These are phyloP conservation scores for Clarias laeviceps DNA, from an alignment of 2,797 vertebrate species.

Conservation along the genomic window DNA sequence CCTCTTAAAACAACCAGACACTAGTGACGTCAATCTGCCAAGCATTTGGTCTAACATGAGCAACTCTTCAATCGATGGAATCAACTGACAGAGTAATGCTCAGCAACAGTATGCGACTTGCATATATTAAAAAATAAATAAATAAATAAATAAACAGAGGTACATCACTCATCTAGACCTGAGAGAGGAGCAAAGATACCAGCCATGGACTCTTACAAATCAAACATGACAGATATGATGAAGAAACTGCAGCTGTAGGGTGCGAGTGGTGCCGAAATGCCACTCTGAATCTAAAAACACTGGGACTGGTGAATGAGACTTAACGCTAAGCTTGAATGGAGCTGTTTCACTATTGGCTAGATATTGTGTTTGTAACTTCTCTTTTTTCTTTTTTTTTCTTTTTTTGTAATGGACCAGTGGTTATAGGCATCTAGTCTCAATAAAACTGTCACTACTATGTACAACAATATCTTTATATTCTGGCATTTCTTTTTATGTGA, in stretches of 20 bases:
- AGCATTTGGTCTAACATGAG: conserved; percentile 5
- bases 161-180: not conserved
- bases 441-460: conserved; percentile 43
- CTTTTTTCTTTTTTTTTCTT: conserved; percentile 12
- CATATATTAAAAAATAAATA: not conserved
- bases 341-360: conserved; percentile 22
- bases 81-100: conserved; percentile 13
- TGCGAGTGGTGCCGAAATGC: conserved; percentile 15
- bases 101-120: not conserved
- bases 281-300: conserved; percentile 38
- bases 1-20: conserved; percentile 24
- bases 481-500: conserved; percentile 25
- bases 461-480: conserved; percentile 40
- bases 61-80: conserved; percentile 36
- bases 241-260: conserved; percentile 31
- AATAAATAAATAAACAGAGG: conserved; percentile 8
- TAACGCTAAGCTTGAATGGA: conserved; percentile 31
- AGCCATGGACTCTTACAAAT: conserved; percentile 30
- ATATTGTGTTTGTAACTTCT: conserved; percentile 31
- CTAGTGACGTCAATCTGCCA: conserved; percentile 34
- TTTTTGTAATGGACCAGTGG: conserved; percentile 26
- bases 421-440: conserved; percentile 38
- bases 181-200: conserved; percentile 14
- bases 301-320: conserved; percentile 21
- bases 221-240: conserved; percentile 47